phyloP scores from a whole-genome alignment of 2,797 vertebrate genomes.

The Muscicapa striata region DNA sequence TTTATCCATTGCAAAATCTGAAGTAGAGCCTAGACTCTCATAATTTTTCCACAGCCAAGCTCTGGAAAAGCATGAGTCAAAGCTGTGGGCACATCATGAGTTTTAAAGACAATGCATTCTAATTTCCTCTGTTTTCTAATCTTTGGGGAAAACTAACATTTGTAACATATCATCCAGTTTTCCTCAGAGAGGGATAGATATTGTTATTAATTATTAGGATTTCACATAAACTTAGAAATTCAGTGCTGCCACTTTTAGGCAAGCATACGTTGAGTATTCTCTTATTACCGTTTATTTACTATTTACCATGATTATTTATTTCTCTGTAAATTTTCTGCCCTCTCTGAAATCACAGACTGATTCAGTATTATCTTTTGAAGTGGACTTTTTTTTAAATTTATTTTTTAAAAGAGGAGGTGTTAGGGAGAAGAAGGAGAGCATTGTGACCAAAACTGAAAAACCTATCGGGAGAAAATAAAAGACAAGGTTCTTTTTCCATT shows the following conservation, averaged over 20 bases:
- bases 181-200: neutral
- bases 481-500: neutral
- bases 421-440: neutral
- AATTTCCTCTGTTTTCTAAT: neutral
- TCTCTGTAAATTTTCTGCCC: neutral
- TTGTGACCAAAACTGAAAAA: neutral
- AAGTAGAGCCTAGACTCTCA: neutral
- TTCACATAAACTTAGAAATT: neutral
- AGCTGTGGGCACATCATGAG: neutral
- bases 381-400: neutral
- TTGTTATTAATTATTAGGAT: neutral
- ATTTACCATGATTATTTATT: neutral
- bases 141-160: neutral
- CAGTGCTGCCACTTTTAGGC: neutral
- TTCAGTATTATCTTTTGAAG: neutral
- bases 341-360: neutral
- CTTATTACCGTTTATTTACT: neutral
- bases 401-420: neutral
- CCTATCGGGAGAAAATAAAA: neutral
- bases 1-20: neutral
- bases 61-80: neutral
- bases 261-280: neutral
- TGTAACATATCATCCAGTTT: neutral
- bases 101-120: neutral
- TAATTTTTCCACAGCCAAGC: neutral